Percentiles rank a stretch among this genome's conserved stretches.
Evolutionary conservation across 2,888 invertebrate genomes (phyloP).

Genomic region (Macropis europaea): DNA sequence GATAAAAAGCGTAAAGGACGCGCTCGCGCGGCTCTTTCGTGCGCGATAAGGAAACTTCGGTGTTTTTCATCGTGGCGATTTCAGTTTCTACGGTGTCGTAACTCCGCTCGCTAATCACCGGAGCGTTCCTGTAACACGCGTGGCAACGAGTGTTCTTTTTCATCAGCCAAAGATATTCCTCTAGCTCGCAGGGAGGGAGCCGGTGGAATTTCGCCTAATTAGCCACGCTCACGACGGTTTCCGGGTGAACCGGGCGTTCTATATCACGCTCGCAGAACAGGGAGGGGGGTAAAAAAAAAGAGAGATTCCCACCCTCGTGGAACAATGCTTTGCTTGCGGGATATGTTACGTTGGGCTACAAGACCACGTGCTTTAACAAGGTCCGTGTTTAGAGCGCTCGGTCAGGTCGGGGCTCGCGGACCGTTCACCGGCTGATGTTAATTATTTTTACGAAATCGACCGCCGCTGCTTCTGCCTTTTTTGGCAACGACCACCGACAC

Average conservation of each 20-base stretch:
- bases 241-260: constrained; percentile 59
- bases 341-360: constrained; percentile 68
- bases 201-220: constrained; percentile 61
- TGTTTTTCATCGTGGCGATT: constrained; percentile 20
- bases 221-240: constrained; percentile 53
- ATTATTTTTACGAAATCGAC: constrained; percentile 68
- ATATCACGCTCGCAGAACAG: constrained; percentile 40
- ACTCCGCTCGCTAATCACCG: constrained; percentile 51
- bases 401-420: constrained; percentile 40
- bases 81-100: constrained; percentile 32
- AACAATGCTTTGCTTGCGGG: constrained; percentile 68
- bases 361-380: constrained; percentile 71
- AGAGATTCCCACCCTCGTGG: constrained; percentile 55
- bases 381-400: constrained; percentile 69
- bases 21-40: background rate
- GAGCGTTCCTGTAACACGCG: constrained; percentile 45
- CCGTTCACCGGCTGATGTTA: constrained; percentile 56
- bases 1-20: constrained; percentile 21
- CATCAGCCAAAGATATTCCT: constrained; percentile 41
- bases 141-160: constrained; percentile 43
- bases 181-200: constrained; percentile 13
- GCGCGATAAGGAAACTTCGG: constrained; percentile 30
- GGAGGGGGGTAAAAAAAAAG: constrained; percentile 7
- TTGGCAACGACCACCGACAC: constrained; percentile 25
- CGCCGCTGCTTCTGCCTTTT: constrained; percentile 49